Percentiles rank a stretch among this genome's conserved stretches.
Conservation (phyloP, 2,113 vertebrate genomes). For the Macrotus californicus region DNA sequence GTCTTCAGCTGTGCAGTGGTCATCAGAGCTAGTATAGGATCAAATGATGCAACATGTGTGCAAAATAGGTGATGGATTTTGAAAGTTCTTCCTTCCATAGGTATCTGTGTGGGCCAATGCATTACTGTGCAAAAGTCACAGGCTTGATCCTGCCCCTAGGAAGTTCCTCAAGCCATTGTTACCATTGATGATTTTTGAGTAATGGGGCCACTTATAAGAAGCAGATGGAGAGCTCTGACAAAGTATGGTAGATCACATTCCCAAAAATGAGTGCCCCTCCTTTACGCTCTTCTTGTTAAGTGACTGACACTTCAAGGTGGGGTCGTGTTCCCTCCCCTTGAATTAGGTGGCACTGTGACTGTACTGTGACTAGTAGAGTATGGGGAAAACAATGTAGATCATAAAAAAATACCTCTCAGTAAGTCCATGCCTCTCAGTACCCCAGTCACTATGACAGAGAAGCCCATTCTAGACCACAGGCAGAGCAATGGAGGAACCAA, state of each 20-base stretch:
- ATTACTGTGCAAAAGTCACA: not conserved
- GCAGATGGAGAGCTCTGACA: not conserved
- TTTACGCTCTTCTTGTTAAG: not conserved
- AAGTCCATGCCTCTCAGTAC: not conserved
- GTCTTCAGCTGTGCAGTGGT: not conserved
- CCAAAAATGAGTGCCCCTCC: not conserved
- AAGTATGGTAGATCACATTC: not conserved
- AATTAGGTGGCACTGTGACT: not conserved
- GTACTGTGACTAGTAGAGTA: not conserved
- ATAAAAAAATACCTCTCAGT: not conserved
- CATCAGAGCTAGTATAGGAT: not conserved
- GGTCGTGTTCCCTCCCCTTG: not conserved
- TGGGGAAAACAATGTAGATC: not conserved
- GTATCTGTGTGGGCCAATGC: not conserved
- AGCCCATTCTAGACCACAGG: not conserved
- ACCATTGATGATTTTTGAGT: not conserved
- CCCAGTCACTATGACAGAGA: not conserved
- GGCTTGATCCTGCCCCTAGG: not conserved
- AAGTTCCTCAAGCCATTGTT: not conserved
- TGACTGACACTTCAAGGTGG: not conserved
- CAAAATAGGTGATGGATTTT: not conserved
- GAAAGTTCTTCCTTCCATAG: not conserved
- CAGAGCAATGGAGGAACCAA: not conserved
- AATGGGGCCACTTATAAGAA: not conserved
- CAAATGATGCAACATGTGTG: not conserved